These are phyloP conservation scores for Heliothis subflexa DNA, from an alignment of 1,140 invertebrate species.

Conservation along the genomic window DNA sequence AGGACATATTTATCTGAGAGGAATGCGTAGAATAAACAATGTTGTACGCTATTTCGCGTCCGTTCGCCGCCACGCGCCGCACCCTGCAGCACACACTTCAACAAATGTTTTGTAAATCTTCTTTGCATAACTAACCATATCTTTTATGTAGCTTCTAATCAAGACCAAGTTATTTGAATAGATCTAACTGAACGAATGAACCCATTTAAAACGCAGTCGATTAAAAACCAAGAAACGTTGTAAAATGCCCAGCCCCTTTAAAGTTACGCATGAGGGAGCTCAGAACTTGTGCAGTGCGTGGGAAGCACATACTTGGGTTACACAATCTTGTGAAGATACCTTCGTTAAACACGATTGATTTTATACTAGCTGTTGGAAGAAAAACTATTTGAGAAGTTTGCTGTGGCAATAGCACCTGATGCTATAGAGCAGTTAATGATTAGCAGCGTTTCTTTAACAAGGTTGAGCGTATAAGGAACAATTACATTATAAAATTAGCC, in stretches of 20 bases:
- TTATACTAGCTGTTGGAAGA: constrained; percentile 44
- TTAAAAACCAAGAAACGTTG: constrained; percentile 69
- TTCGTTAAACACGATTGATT: constrained; percentile 65
- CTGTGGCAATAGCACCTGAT: neutral
- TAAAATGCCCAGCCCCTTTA: constrained; percentile 79
- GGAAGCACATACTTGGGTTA: constrained; percentile 83
- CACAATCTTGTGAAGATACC: constrained; percentile 77
- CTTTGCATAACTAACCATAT: constrained; percentile 5
- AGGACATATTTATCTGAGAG: constrained; percentile 83
- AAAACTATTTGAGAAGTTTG: no score
- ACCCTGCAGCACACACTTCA: constrained; percentile 55
- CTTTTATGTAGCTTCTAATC: constrained; percentile 14
- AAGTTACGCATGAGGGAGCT: constrained; percentile 74
- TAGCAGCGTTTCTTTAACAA: neutral
- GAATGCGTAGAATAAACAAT: constrained; percentile 80
- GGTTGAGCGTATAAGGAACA: constrained; percentile 23
- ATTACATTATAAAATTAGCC: constrained; percentile 56
- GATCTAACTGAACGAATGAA: constrained; percentile 31
- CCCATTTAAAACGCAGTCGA: constrained; percentile 58
- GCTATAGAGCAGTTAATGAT: neutral
- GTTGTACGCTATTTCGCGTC: constrained; percentile 69
- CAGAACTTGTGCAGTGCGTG: constrained; percentile 69
- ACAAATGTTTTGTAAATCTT: constrained; percentile 43
- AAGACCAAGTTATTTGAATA: constrained; percentile 40
- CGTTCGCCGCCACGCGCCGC: constrained; percentile 60